A percentile compares a stretch with the other conserved stretches of the same genome.
Conservation (phyloP, 2,113 vertebrate species). For the Percina caprodes region DNA sequence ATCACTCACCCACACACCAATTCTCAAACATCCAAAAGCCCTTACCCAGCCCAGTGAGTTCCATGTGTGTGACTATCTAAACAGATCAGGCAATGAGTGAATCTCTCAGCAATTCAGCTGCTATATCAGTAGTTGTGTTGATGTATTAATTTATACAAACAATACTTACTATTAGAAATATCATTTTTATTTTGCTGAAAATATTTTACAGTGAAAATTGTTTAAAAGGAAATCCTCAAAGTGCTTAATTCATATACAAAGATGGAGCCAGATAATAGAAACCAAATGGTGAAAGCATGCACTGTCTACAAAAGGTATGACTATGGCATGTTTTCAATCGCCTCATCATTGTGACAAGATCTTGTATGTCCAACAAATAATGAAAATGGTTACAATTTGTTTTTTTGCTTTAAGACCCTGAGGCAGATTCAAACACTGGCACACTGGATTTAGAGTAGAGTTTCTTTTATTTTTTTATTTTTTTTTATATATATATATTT, state of each 20-base stretch:
- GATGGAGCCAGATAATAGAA: background rate
- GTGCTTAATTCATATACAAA: background rate
- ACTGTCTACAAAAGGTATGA: background rate
- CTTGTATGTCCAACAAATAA: background rate
- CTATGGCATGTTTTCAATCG: background rate
- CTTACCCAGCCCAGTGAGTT: constrained; percentile 27
- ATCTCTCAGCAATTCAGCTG: background rate
- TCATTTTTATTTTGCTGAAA: background rate
- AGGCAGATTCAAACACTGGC: no score
- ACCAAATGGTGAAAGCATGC: background rate
- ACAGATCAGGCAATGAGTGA: constrained; percentile 11
- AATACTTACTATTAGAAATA: background rate
- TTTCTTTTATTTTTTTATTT: no score
- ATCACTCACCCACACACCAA: constrained; percentile 70
- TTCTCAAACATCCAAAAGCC: constrained; percentile 46
- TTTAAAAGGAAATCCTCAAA: background rate
- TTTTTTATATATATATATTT: no score
- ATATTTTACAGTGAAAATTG: background rate
- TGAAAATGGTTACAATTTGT: background rate
- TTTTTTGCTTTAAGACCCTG: no score
- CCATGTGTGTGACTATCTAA: constrained; percentile 11
- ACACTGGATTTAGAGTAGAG: no score
- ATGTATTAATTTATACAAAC: background rate
- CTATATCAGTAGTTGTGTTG: background rate
- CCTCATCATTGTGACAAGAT: background rate